These are phyloP conservation scores for Amphiprion clarkii DNA, from an alignment of 2,797 vertebrate species.

Conservation along the genomic window DNA sequence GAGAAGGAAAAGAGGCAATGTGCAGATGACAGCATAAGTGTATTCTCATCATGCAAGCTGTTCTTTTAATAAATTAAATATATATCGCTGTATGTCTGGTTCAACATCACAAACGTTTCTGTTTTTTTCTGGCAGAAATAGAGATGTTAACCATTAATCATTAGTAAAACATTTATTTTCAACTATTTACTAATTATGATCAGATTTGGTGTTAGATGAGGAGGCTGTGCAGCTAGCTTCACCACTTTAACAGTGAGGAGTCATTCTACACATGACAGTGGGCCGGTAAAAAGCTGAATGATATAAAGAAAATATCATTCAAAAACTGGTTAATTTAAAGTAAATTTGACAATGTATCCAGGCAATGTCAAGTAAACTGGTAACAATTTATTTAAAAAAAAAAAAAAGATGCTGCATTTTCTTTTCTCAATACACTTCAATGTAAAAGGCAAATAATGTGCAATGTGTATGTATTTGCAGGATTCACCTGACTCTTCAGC, in stretches of 20 bases:
- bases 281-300: background rate
- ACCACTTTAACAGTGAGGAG: no score
- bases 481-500: slow-evolving; percentile 72
- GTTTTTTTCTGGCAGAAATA: background rate
- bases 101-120: background rate
- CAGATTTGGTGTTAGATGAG: background rate
- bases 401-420: background rate
- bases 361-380: background rate
- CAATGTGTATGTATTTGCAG: background rate
- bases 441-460: background rate
- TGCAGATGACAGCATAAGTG: background rate
- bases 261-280: no score
- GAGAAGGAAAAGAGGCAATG: slow-evolving; percentile 1
- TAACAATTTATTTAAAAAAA: background rate
- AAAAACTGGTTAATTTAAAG: background rate
- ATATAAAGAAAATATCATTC: background rate
- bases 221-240: background rate
- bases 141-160: background rate
- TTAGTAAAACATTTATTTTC: background rate
- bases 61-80: background rate
- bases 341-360: background rate
- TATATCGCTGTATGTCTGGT: background rate
- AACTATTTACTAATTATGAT: background rate
- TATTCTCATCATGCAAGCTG: background rate
- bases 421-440: background rate